phyloP scores from a whole-genome alignment of 2,113 vertebrate genomes.

The Dromas ardeola region DNA sequence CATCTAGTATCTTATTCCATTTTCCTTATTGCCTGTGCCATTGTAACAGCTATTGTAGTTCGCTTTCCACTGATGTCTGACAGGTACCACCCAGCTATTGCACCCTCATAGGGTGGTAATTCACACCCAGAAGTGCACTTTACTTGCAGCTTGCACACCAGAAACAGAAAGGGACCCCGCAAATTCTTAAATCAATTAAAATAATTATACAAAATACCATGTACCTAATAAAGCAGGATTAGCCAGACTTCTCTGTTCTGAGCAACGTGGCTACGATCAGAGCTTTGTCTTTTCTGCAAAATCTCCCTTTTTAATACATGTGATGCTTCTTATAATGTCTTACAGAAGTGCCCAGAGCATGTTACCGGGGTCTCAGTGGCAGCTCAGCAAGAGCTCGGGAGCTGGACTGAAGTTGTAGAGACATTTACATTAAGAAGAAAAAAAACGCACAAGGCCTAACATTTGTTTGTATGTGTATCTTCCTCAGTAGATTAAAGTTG shows the following conservation, averaged over 20 bases:
- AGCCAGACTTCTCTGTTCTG: constrained; percentile 29
- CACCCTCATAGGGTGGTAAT: background rate
- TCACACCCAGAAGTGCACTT: constrained; percentile 66
- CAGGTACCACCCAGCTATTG: background rate
- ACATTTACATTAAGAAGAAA: constrained; percentile 29
- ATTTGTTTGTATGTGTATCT: constrained; percentile 67
- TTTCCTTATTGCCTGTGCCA: background rate
- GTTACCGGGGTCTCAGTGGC: background rate
- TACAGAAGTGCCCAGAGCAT: constrained; percentile 30
- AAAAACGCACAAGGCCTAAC: constrained; percentile 62
- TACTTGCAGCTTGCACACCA: constrained; percentile 64
- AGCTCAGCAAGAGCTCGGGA: constrained; percentile 5
- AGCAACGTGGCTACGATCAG: constrained; percentile 10
- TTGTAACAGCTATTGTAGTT: background rate
- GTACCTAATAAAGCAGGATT: constrained; percentile 23
- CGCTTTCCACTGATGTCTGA: constrained; percentile 20
- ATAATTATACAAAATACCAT: background rate
- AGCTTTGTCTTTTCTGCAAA: constrained; percentile 39
- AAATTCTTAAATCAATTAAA: background rate
- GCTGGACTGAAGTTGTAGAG: constrained; percentile 41
- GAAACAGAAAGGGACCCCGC: constrained; percentile 34
- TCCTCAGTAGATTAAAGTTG: constrained; percentile 73
- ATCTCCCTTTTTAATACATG: constrained; percentile 13
- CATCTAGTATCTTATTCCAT: background rate
- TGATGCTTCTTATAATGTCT: constrained; percentile 27